Evolutionary conservation across 2,797 vertebrate genomes (phyloP), one percentile per base, ranked within the genome.

Genomic region (Lepus oiostolus): DNA sequence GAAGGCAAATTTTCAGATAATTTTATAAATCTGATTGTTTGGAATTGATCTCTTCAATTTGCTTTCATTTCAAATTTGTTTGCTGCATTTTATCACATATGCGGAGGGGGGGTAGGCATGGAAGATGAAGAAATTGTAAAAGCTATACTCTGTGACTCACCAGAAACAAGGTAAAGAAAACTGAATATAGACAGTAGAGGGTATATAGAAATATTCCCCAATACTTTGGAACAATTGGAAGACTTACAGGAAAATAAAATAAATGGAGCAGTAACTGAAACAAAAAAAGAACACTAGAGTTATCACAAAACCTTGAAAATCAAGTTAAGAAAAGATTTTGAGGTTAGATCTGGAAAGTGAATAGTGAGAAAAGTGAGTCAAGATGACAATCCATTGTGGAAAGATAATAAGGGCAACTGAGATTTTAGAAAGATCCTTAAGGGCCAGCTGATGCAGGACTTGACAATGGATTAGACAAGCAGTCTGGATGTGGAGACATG

Each of bases 241-340:
- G 80, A 3, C 12, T 92, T 80, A 88, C 92, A 82, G 52, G 62
- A 90, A 89, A 91, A 88, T 91, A 30, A 70, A 47, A 30, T 71
- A 84, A 92, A 77, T 68, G 85, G 93, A 87, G 50, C 63, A 52
- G 4, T 83, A 54, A 68, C 5, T 71, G 38, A 84, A 65, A 93
- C 91, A 47, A 88, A 84, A 70, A 35, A 16, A 52, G 65, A 88
- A 42, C 11, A 16, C 13, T 67, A 32, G 17, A 83, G 22, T 60
- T 94, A 35, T 52, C 76, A 87, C 28, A 80, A 28, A 32, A 74
- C 19, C 11, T 68, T 75, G 58, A 95, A 93, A 96, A 74, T 68
- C 42, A 92, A 32, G 58, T 76, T 76, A 58, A 60, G 38, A 88
- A 94, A 85, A 60, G 3, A n/a, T 75, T 92, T 93, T 90, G 60